Percentiles rank a stretch among this genome's conserved stretches.
Conservation (phyloP, 2,113 vertebrate species). For the Odobenus rosmarus region DNA sequence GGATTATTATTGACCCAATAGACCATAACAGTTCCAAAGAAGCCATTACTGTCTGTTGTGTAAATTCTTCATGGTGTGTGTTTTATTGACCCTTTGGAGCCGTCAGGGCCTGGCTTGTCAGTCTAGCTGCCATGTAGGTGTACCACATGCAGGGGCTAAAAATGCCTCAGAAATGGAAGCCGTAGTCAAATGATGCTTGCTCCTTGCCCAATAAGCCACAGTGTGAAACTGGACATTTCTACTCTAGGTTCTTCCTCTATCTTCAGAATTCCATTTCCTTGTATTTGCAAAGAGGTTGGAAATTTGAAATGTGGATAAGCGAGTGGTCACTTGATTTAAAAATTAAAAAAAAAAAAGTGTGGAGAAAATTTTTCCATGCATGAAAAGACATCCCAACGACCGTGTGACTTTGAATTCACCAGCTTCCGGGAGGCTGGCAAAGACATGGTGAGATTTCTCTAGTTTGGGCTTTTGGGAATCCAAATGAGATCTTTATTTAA, state of each 20-base stretch:
- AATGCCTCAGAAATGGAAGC: background rate
- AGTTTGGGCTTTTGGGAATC: background rate
- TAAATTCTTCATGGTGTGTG: conserved; percentile 79
- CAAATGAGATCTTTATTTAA: background rate
- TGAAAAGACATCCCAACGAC: background rate
- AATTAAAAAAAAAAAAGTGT: fast-evolving
- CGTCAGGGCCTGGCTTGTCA: conserved; percentile 81
- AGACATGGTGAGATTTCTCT: background rate
- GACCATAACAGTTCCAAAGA: conserved; percentile 85
- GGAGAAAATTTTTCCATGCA: background rate
- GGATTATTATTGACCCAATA: conserved; percentile 86
- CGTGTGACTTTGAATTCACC: fast-evolving
- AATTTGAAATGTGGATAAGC: background rate
- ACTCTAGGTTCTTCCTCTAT: background rate
- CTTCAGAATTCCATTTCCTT: conserved; percentile 51
- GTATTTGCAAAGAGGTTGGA: background rate
- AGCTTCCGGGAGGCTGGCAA: background rate
- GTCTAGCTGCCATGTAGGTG: conserved; percentile 34
- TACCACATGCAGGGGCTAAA: conserved; percentile 68
- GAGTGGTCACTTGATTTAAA: background rate
- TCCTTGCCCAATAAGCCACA: background rate
- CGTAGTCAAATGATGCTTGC: background rate
- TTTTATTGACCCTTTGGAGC: conserved; percentile 83
- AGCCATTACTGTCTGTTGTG: conserved; percentile 84
- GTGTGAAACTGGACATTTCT: background rate